Evolutionary conservation across 2,888 invertebrate genomes (phyloP), one percentile per base, ranked within the genome.

Genomic region (Cerastoderma edule): DNA sequence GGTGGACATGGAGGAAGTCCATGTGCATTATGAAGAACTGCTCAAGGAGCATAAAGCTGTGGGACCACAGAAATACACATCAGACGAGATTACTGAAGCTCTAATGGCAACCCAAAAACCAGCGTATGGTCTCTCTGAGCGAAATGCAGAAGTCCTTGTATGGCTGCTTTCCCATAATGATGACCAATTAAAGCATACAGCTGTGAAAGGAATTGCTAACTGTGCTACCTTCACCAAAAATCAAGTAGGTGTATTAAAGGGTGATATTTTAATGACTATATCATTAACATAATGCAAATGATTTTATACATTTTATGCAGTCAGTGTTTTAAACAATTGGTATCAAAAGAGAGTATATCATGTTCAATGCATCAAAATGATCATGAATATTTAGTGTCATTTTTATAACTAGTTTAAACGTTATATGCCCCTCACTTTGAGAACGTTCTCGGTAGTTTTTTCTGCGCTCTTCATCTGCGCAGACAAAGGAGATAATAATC

Each of bases 171-270:
- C 93, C 68, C 93, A 93, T n/a, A 91, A 92, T 56, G 94, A 94
- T 87, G 92, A 92, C 64, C 92, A 92, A 13, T 88, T 94, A 2
- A 89, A 94, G 48, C 92, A 94, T 82, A 92, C 93, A 77, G 93
- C 94, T 16, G 88, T 94, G 39, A 92, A 92, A n/a, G 93, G 93
- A 44, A 93, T 94, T 67, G 93, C 93, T 68, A 94, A 94, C 85
- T 93, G 93, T 88, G 93, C 93, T 13, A 94, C 94, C 16, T 94
- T 94, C 85, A 92, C 93, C 50, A 90, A 90, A 64, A 94, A 94
- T 88, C 94, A 94, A 92, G 94, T 94, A 68, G 75, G 86, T 63
- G 19, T 48, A 8, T 24, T 19, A n/a, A n/a, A n/a, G n/a, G n/a
- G n/a, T n/a, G n/a, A n/a, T n/a, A n/a, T n/a, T n/a, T n/a, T n/a